Evolutionary conservation across 1,140 invertebrate species (phyloP).

Genomic region (Magallana angulata): DNA sequence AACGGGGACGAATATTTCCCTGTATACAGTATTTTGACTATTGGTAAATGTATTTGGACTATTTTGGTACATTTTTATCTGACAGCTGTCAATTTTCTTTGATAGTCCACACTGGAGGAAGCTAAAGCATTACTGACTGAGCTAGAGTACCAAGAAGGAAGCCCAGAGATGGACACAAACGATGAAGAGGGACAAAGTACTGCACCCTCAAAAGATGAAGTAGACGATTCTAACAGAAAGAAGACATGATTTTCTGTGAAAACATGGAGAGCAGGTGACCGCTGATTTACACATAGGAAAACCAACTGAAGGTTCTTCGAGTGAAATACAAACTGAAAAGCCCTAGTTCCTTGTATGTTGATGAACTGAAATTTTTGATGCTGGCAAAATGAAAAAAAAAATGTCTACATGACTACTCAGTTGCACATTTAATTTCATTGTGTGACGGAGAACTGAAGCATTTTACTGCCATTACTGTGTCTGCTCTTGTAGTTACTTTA

Average conservation of each 20-base stretch:
- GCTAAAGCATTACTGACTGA: constrained; percentile 80
- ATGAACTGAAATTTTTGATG: background rate
- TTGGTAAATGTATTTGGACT: no score
- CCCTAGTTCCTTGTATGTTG: background rate
- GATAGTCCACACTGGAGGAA: constrained; percentile 79
- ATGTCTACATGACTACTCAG: no score
- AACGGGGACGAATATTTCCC: no score
- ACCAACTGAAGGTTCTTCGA: background rate
- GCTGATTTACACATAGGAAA: background rate
- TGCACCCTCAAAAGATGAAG: background rate
- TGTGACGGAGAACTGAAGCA: background rate
- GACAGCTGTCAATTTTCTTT: constrained; percentile 37
- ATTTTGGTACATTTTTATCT: no score
- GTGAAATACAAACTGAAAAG: background rate
- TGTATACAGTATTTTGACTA: no score
- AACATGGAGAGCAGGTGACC: background rate
- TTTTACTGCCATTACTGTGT: background rate
- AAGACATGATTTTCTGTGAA: constrained; percentile 13
- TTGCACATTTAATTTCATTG: background rate
- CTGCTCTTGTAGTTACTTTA: background rate
- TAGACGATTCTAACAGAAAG: background rate
- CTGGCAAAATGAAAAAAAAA: background rate
- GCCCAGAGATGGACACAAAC: constrained; percentile 72
- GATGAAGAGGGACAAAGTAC: constrained; percentile 42
- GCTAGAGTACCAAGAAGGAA: constrained; percentile 75